Evolutionary conservation across 2,888 invertebrate genomes (phyloP).

Genomic region (Drosophila anomelani): DNA sequence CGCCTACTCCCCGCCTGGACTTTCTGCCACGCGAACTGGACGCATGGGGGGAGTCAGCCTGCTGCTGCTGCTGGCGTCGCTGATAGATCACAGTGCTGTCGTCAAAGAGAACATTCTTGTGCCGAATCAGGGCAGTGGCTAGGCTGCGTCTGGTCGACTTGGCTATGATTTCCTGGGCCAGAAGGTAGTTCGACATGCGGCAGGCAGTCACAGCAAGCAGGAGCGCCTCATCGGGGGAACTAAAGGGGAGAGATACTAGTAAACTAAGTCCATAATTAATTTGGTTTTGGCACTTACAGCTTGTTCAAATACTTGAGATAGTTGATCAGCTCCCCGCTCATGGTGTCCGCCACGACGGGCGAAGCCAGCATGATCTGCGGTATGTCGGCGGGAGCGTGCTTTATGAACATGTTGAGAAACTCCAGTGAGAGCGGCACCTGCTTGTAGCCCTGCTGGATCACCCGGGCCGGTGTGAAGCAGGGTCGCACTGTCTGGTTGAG

Average conservation of each 20-base stretch:
- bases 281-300: slow-evolving; percentile 58
- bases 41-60: slow-evolving; percentile 26
- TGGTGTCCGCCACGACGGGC: slow-evolving; percentile 82
- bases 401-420: slow-evolving; percentile 83
- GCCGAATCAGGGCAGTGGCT: slow-evolving; percentile 78
- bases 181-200: slow-evolving; percentile 82
- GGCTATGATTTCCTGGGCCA: slow-evolving; percentile 77
- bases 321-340: slow-evolving; percentile 81
- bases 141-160: slow-evolving; percentile 76
- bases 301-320: slow-evolving; percentile 76
- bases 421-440: slow-evolving; percentile 81
- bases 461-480: slow-evolving; percentile 70
- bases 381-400: slow-evolving; percentile 80
- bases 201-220: slow-evolving; percentile 82
- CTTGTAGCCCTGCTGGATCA: slow-evolving; percentile 70
- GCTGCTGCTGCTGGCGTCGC: slow-evolving; percentile 60
- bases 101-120: slow-evolving; percentile 83
- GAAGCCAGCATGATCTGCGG: slow-evolving; percentile 82
- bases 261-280: neutral
- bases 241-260: slow-evolving; percentile 1
- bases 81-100: slow-evolving; percentile 79
- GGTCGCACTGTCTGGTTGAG: slow-evolving; percentile 79
- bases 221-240: slow-evolving; percentile 78
- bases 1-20: slow-evolving; percentile 35
- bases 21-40: slow-evolving; percentile 22